Base-by-base conservation (phyloP, 2,888 invertebrate genomes). In the Crepidodera aurea region DNA sequence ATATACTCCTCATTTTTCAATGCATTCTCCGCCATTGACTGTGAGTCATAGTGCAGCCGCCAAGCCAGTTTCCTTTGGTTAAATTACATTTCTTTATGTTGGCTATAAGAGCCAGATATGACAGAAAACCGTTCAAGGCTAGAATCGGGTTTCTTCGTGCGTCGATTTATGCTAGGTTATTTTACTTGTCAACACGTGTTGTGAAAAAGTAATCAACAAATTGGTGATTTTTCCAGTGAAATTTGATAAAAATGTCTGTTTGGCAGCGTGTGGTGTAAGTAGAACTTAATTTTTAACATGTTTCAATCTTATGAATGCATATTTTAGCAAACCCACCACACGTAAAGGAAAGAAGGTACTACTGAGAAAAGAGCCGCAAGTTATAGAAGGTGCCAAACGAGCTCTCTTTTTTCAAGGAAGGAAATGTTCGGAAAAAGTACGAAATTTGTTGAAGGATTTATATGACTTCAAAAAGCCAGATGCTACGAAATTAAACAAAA, bases 391-490 rank as follows among this genome's bases (percentile, higher is more conserved):
- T 71, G 85, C 90, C 0, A 97, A 98, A 77, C 88, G 87, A 74
- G 87, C 92, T 44, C 79, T 98, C 66, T 93, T 96, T 75, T 84
- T 97, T 22, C 90, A 91, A 79, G 98, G 96, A 15, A 87, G 91
- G 1, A 93, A 92, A 76, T 86, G 91, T 73, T 88, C 91, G 62
- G 89, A 91, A 44, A 83, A 84, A 39, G 86, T 90, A 0, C 84
- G 88, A 58, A 85, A 87, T 64, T 85, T 91, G 32, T 83, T 97
- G 76, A 95, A 93, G 81, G 96, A 98, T 82, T 80, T 98, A 81
- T 91, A 91, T 75, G 84, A 90, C 73, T 80, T 97, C 22, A 96
- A 94, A 78, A 96, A 95, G 75, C 95, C 95, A 5, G 86, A 94
- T 74, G 90, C 90, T 0, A 87, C 88, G 5, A 88, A 90, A 70